These are phyloP conservation scores for Calyptomena viridis DNA, from an alignment of 2,113 vertebrate genomes.

Conservation along the genomic window DNA sequence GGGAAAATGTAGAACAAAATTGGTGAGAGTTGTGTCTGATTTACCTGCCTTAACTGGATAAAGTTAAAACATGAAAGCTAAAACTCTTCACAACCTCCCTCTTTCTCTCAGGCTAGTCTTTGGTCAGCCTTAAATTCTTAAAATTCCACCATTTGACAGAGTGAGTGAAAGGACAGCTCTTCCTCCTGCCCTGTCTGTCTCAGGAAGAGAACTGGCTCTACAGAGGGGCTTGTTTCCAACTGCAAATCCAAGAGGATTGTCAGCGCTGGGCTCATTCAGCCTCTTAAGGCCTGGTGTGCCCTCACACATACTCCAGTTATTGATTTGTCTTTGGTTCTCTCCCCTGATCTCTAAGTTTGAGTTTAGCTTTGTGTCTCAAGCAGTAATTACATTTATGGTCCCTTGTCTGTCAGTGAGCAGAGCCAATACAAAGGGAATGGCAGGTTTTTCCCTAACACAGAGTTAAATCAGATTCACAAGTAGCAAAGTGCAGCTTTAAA, in stretches of 20 bases:
- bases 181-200: conserved; percentile 5
- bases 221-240: not conserved
- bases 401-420: not conserved
- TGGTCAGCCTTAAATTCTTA: conserved; percentile 66
- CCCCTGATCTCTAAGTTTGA: not conserved
- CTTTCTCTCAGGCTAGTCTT: conserved; percentile 53
- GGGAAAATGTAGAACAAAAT: not conserved
- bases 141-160: conserved; percentile 62
- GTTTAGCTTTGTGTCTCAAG: not conserved
- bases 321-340: not conserved
- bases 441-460: not conserved
- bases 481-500: not conserved
- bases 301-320: not conserved
- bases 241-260: not conserved
- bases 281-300: not conserved
- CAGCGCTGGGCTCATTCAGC: not conserved
- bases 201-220: not conserved
- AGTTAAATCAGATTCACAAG: not conserved
- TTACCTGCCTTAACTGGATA: conserved; percentile 67
- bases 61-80: conserved; percentile 69
- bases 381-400: not conserved
- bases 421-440: not conserved
- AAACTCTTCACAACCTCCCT: conserved; percentile 54
- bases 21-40: conserved; percentile 41
- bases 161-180: conserved; percentile 24